Conservation (phyloP, 2,797 vertebrate species). For the Tapirus indicus region DNA sequence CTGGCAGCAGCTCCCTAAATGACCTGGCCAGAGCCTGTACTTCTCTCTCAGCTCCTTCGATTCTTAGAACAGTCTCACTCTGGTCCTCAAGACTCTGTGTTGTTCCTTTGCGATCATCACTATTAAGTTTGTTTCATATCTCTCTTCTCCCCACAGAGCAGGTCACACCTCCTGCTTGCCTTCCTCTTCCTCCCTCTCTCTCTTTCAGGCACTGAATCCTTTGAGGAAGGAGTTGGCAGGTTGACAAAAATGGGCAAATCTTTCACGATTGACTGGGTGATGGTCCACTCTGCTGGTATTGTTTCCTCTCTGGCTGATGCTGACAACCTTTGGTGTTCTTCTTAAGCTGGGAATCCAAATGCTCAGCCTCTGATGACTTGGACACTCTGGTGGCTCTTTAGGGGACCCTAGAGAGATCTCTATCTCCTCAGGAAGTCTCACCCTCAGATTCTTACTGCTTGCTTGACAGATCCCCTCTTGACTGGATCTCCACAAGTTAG, state of each 20-base stretch:
- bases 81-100: too few species aligned
- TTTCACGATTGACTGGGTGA: neutral
- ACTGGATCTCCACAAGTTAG: neutral
- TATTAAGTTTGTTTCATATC: too few species aligned
- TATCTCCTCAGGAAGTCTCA: neutral
- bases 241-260: neutral
- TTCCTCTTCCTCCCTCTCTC: neutral
- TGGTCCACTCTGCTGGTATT: fast-evolving
- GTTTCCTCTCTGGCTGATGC: neutral
- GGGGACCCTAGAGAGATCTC: neutral
- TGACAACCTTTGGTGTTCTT: neutral
- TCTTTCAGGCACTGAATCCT: neutral
- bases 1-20: too few species aligned
- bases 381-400: neutral
- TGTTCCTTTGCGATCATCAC: neutral
- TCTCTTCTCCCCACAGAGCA: neutral
- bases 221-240: neutral
- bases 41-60: neutral
- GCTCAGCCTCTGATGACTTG: too few species aligned
- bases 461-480: neutral
- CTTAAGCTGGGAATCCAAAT: neutral
- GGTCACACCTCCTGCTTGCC: neutral
- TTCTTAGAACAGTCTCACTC: neutral
- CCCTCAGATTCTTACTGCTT: neutral
- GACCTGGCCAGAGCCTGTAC: fast-evolving